A percentile compares a stretch with the other conserved stretches of the same genome.
Evolutionary conservation across 2,113 vertebrate species (phyloP).

Genomic region (Myanophis thanlyinensis): DNA sequence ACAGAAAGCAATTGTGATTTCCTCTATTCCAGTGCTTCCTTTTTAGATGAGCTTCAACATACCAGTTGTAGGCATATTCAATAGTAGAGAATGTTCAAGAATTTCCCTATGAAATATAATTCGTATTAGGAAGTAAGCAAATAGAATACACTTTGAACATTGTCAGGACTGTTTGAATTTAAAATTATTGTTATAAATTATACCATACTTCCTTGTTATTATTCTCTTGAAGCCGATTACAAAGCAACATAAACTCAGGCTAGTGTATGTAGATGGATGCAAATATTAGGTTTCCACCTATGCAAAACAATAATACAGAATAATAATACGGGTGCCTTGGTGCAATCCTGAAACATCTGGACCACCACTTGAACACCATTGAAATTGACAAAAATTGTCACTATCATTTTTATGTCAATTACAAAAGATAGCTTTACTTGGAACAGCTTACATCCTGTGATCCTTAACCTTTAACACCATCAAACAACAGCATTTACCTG

Average conservation of each 20-base stretch:
- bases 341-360: background rate
- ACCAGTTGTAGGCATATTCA: background rate
- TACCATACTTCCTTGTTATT: slow-evolving; percentile 49
- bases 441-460: background rate
- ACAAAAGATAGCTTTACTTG: background rate
- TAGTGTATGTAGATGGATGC: slow-evolving; percentile 48
- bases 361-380: background rate
- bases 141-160: slow-evolving; percentile 55
- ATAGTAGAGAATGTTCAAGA: slow-evolving; percentile 12
- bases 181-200: slow-evolving; percentile 56
- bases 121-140: slow-evolving; percentile 53
- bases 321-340: background rate
- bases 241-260: slow-evolving; percentile 54
- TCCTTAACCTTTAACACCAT: background rate
- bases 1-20: background rate
- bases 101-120: slow-evolving; percentile 31
- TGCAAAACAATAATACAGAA: slow-evolving; percentile 49
- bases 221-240: slow-evolving; percentile 60
- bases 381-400: background rate
- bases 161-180: slow-evolving; percentile 39
- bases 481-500: background rate
- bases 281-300: slow-evolving; percentile 44
- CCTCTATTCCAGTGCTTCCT: background rate
- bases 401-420: background rate
- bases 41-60: background rate